A percentile compares a stretch with the other conserved stretches of the same genome.
These are phyloP conservation scores for Drosophila sp. DNA, from an alignment of 1,140 invertebrate genomes.

Conservation along the genomic window DNA sequence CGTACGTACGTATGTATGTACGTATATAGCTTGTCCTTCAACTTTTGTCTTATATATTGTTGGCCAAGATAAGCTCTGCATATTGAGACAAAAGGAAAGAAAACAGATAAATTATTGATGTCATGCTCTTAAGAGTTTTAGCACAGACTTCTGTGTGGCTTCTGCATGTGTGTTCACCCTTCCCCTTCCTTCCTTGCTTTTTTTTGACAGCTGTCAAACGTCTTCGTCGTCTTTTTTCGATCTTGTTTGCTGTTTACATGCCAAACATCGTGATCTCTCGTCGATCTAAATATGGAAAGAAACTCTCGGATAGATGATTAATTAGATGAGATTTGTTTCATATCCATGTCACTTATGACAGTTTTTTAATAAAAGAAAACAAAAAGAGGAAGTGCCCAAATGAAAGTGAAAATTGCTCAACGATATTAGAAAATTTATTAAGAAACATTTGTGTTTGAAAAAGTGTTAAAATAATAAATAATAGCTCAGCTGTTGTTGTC, in stretches of 20 bases:
- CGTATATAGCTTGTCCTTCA: constrained; percentile 18
- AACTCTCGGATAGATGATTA: constrained; percentile 36
- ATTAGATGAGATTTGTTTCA: constrained; percentile 52
- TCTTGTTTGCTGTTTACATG: constrained; percentile 32
- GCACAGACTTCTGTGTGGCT: neutral
- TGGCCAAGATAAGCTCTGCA: constrained; percentile 34
- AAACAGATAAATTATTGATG: constrained; percentile 55
- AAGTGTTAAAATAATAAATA: constrained; percentile 38
- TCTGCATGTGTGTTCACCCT: neutral
- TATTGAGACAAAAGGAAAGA: constrained; percentile 21
- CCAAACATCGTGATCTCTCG: constrained; percentile 20
- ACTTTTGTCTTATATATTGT: constrained; percentile 20
- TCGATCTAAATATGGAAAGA: constrained; percentile 23
- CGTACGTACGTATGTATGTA: neutral
- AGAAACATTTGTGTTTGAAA: constrained; percentile 36
- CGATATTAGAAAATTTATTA: constrained; percentile 9
- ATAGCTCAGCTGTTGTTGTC: constrained; percentile 38
- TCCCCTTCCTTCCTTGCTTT: constrained; percentile 6
- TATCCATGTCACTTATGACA: constrained; percentile 46
- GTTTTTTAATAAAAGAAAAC: constrained; percentile 9
- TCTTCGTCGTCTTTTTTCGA: constrained; percentile 1
- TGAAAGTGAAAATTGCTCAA: constrained; percentile 42
- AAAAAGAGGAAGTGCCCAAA: constrained; percentile 15
- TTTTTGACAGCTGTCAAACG: constrained; percentile 41
- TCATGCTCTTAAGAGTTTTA: constrained; percentile 32